Conservation (phyloP, 2,113 vertebrate species). For the Agapornis roseicollis region DNA sequence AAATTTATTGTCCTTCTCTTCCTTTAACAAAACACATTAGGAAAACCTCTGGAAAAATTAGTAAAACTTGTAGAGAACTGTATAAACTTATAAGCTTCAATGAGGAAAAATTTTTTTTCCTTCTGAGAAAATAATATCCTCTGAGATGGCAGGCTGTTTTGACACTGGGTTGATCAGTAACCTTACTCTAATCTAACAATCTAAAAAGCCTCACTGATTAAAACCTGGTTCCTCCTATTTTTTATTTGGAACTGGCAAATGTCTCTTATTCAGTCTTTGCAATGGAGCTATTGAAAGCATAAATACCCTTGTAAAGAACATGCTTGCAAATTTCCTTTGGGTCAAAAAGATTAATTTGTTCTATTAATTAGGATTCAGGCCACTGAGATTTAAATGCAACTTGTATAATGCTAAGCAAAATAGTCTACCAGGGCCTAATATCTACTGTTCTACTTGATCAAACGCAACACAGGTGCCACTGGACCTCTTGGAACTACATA, state of each 20-base stretch:
- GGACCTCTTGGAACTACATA: constrained; percentile 53
- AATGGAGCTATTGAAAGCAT: constrained; percentile 10
- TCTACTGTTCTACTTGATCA: constrained; percentile 56
- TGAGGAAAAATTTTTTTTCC: not conserved
- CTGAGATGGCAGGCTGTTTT: not conserved
- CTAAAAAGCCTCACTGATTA: constrained; percentile 13
- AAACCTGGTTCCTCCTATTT: not conserved
- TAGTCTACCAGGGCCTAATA: constrained; percentile 44
- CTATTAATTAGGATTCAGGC: constrained; percentile 39
- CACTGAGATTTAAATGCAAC: constrained; percentile 46
- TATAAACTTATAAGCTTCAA: not conserved
- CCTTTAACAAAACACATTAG: not conserved
- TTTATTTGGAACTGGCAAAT: not conserved
- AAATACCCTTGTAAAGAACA: constrained; percentile 63
- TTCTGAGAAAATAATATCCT: constrained; percentile 16
- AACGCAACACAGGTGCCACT: constrained; percentile 55
- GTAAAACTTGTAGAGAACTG: not conserved
- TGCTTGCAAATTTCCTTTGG: constrained; percentile 61
- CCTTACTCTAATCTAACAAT: not conserved
- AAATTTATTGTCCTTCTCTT: not conserved
- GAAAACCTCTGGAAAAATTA: not conserved
- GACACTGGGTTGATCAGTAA: not conserved
- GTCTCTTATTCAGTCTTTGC: not conserved
- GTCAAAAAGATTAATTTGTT: constrained; percentile 67
- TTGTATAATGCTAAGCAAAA: constrained; percentile 61